Conservation (phyloP, 1,140 invertebrate genomes). For the Drosophila neocordata region DNA sequence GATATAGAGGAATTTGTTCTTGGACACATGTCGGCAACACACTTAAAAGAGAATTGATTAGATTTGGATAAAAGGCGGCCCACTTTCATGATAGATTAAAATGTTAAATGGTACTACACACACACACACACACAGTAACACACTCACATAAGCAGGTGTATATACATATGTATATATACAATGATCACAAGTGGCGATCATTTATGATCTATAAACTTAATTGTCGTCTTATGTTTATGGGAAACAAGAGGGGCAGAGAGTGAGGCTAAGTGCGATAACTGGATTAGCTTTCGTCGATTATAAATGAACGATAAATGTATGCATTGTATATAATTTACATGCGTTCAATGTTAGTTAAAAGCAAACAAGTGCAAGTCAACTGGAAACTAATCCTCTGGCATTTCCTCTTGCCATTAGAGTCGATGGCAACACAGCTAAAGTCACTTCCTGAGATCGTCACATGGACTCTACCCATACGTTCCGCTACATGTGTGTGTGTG, state of each 20-base stretch:
- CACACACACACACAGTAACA: no score
- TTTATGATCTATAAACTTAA: slow-evolving; percentile 18
- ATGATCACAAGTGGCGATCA: no score
- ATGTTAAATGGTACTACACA: slow-evolving; percentile 28
- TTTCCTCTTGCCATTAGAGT: slow-evolving; percentile 49
- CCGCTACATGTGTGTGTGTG: slow-evolving; percentile 53
- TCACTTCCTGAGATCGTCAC: slow-evolving; percentile 1
- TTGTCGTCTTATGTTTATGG: slow-evolving; percentile 30
- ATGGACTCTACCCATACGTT: slow-evolving; percentile 27
- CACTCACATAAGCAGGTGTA: no score
- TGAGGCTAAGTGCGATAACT: slow-evolving; percentile 1
- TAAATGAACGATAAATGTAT: not conserved
- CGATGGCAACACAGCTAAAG: slow-evolving; percentile 2
- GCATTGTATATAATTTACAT: not conserved
- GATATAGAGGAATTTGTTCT: slow-evolving; percentile 11
- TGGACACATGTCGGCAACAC: slow-evolving; percentile 1
- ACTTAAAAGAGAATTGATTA: slow-evolving; percentile 56
- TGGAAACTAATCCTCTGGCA: slow-evolving; percentile 72
- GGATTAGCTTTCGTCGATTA: not conserved
- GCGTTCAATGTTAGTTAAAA: not conserved
- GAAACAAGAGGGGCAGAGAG: not conserved
- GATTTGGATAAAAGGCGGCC: slow-evolving; percentile 79
- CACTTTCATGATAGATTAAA: slow-evolving; percentile 70
- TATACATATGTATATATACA: no score
- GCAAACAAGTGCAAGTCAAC: slow-evolving; percentile 34